phyloP scores from a whole-genome alignment of 2,797 vertebrate genomes.

The Alca torda region DNA sequence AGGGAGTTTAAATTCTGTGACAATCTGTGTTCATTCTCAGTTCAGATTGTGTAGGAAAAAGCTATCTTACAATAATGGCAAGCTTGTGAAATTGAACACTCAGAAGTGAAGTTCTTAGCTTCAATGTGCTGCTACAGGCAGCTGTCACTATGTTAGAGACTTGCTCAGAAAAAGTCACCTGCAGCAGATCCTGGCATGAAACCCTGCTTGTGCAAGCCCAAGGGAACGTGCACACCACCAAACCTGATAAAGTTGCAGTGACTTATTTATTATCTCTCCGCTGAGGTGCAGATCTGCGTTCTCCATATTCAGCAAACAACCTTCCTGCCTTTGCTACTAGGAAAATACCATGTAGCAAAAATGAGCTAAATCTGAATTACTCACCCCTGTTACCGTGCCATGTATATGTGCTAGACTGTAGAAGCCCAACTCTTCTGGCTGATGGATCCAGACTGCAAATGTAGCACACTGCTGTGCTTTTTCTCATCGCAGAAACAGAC shows the following conservation, averaged over 20 bases:
- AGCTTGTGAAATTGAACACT: not conserved
- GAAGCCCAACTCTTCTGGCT: not conserved
- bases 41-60: not conserved
- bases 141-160: not conserved
- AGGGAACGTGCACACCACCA: not conserved
- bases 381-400: rapidly evolving
- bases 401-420: not conserved
- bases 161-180: not conserved
- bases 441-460: not conserved
- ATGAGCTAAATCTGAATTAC: not conserved
- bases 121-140: not conserved
- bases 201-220: not conserved
- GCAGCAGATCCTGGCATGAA: not conserved
- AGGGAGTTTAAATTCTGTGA: not conserved
- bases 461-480: not conserved
- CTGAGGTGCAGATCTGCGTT: not conserved
- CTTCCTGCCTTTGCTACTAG: not conserved
- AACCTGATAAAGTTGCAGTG: not conserved
- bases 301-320: not conserved
- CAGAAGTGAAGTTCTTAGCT: not conserved
- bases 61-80: not conserved
- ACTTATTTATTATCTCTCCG: not conserved
- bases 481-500: not conserved
- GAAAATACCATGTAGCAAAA: not conserved
- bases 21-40: not conserved